Base-by-base conservation (phyloP, 2,113 vertebrate species). In the Raja brachyura region DNA sequence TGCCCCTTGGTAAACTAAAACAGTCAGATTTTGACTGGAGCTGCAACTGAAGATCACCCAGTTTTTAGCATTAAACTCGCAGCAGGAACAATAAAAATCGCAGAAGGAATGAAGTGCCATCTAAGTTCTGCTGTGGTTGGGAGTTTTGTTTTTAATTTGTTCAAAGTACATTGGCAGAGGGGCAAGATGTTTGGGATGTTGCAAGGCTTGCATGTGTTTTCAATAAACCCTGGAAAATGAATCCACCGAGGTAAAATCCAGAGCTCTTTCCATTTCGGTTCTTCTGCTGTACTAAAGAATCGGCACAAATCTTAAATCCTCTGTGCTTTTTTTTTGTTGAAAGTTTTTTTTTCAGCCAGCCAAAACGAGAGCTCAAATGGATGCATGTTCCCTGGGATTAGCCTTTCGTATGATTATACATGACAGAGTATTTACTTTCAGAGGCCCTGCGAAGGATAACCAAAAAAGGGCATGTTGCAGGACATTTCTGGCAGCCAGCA, bases 361-460 rank as follows among this genome's bases (percentile, higher is more conserved):
- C 39, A 92, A 92, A 48, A 48, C 5, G 10, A 73, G 73, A 74
- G 90, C 90, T 74, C 90, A 20, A 92, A 92, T 39, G 90, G 39
- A 73, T 70, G 90, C 70, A 93, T 78, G 48, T 79, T 79, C 95
- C 95, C 95, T 94, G 96, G 97, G 97, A 98, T 97, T 96, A 98
- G 97, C 96, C 96, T 97, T 97, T 97, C 96, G 96, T 97, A 95
- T 96, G 97, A 98, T 98, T 95, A 95, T 94, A 97, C 94, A 94
- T 97, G 97, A 98, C 97, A 97, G 96, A 97, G 96, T 96, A 96
- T 97, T 97, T 97, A 96, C 97, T 97, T 97, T 95, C 96, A 95
- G 97, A 96, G 97, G 97, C 96, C 97, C 95, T 94, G 96, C 94
- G 93, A 97, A 97, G 97, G 96, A 97, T 97, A 96, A 97, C 97